phyloP scores from a whole-genome alignment of 2,113 vertebrate species.

The Parus major region DNA sequence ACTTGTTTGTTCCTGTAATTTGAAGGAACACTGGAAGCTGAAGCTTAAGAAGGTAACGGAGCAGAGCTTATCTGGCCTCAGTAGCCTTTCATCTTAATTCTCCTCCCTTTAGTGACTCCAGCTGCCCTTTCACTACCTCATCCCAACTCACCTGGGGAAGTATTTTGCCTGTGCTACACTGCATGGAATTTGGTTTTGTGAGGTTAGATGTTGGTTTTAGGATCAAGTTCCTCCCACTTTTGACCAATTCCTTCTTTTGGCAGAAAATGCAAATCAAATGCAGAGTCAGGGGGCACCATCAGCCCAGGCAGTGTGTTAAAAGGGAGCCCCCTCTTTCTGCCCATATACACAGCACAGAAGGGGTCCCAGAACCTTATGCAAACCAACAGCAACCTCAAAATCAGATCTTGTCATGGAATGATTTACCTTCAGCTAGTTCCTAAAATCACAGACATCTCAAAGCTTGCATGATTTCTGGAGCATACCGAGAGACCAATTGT shows the following conservation, averaged over 20 bases:
- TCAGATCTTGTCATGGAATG: too few relatives aligned
- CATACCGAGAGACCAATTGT: background rate
- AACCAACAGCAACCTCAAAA: background rate
- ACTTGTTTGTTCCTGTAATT: constrained; percentile 54
- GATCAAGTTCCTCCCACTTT: background rate
- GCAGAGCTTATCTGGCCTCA: constrained; percentile 16
- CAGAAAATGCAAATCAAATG: background rate
- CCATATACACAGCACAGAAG: accelerated
- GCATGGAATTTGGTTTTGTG: background rate
- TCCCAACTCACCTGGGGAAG: background rate
- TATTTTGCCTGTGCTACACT: background rate
- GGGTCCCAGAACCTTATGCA: background rate
- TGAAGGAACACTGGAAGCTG: constrained; percentile 61
- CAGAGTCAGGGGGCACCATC: background rate
- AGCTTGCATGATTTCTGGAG: background rate
- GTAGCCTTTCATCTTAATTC: constrained; percentile 42
- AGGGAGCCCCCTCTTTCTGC: background rate
- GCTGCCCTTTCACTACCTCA: constrained; percentile 21
- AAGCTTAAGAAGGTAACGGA: constrained; percentile 61
- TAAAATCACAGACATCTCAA: background rate
- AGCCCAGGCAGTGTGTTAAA: background rate
- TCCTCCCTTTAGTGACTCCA: background rate
- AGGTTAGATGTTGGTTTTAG: background rate
- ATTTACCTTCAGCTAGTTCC: background rate
- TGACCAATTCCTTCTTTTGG: background rate